These are phyloP conservation scores for Harpalus rubripes DNA, from an alignment of 2,888 invertebrate species.

Conservation along the genomic window DNA sequence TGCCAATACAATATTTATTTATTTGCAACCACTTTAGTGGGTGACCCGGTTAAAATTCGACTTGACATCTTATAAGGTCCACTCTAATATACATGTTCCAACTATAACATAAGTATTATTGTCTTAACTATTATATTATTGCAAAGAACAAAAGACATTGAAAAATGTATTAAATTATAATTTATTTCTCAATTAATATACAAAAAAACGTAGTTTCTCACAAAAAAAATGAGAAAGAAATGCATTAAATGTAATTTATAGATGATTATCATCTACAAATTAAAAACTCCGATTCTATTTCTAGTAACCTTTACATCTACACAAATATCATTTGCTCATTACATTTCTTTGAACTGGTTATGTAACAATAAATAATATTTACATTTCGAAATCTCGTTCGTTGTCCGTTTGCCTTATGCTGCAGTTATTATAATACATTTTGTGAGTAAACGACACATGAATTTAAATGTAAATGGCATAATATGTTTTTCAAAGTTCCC, in stretches of 20 bases:
- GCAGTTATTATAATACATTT: neutral
- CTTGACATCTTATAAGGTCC: too few species aligned
- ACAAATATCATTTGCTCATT: constrained; percentile 38
- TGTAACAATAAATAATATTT: constrained; percentile 40
- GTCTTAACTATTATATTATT: too few species aligned
- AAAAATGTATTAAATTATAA: too few species aligned
- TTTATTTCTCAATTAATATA: too few species aligned
- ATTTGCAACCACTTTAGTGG: too few species aligned
- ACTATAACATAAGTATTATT: too few species aligned
- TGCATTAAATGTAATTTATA: constrained; percentile 10
- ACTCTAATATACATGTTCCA: too few species aligned
- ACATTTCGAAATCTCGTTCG: constrained; percentile 33
- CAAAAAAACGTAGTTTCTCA: too few species aligned
- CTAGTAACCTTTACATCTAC: constrained; percentile 24
- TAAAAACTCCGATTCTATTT: neutral
- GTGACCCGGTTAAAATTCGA: too few species aligned
- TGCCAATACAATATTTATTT: too few species aligned
- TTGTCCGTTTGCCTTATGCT: constrained; percentile 3
- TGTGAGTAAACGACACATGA: constrained; percentile 21
- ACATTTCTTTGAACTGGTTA: constrained; percentile 32
- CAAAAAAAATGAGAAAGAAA: too few species aligned
- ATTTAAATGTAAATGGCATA: constrained; percentile 6
- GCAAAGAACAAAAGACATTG: too few species aligned
- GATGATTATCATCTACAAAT: neutral
- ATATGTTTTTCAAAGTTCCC: constrained; percentile 17